Percentiles rank a stretch among this genome's conserved stretches.
phyloP scores from a whole-genome alignment of 1,140 invertebrate species.

The Yoshiicerus persimilis region DNA sequence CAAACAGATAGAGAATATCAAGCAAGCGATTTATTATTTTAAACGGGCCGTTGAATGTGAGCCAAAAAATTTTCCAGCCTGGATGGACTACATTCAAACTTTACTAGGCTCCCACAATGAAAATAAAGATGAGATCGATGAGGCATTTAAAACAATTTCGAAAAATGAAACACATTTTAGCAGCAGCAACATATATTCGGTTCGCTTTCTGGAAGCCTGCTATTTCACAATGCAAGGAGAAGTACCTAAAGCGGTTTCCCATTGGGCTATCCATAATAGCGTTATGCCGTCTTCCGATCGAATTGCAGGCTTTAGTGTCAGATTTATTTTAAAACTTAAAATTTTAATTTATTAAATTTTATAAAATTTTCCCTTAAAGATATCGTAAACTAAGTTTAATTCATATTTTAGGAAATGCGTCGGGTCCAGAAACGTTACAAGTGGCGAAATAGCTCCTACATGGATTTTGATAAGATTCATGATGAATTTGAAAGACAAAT shows the following conservation, averaged over 20 bases:
- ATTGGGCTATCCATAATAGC: not conserved
- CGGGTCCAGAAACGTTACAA: not conserved
- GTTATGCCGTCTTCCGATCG: not conserved
- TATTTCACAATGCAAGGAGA: not conserved
- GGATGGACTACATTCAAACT: not conserved
- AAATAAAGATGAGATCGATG: not conserved
- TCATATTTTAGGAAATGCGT: not conserved
- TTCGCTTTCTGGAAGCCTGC: not conserved
- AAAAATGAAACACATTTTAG: not conserved
- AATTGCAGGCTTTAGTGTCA: not conserved
- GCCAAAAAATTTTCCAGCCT: not conserved
- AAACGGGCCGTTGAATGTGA: not conserved
- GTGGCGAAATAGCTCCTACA: not conserved
- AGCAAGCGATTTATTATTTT: not conserved
- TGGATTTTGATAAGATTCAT: not conserved
- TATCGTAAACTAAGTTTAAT: no score
- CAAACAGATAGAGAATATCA: not conserved
- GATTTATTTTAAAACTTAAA: not conserved
- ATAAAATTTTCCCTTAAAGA: no score
- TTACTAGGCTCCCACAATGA: not conserved
- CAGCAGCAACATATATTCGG: not conserved
- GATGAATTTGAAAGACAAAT: not conserved
- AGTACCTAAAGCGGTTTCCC: not conserved
- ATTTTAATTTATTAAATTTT: not conserved
- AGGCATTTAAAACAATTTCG: not conserved